phyloP scores from a whole-genome alignment of 2,888 invertebrate genomes.

The Zeuzera pyrina region DNA sequence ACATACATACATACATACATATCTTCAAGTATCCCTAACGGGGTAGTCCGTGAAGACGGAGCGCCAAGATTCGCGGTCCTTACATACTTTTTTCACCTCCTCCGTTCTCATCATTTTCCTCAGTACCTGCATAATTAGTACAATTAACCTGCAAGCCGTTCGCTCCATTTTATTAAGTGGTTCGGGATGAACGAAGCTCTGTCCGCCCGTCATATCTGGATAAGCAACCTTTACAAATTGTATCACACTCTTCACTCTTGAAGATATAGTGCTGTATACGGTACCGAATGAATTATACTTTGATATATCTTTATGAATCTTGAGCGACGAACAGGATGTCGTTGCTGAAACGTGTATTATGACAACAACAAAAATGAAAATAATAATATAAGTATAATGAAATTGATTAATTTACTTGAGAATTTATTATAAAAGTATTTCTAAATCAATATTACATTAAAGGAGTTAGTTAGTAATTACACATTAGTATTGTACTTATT shows the following conservation, averaged over 20 bases:
- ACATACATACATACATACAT: too few relatives aligned
- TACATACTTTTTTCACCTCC: too few relatives aligned
- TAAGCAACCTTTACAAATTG: constrained; percentile 83
- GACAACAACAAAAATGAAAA: not conserved
- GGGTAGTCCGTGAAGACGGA: too few relatives aligned
- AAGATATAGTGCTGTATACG: constrained; percentile 70
- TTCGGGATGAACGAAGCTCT: constrained; percentile 70
- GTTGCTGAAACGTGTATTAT: constrained; percentile 37
- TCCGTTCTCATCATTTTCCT: too few relatives aligned
- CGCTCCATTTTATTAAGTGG: constrained; percentile 72
- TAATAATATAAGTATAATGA: not conserved
- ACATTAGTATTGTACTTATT: too few relatives aligned
- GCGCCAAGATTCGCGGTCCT: too few relatives aligned
- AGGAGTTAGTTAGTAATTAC: too few relatives aligned
- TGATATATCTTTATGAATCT: constrained; percentile 60
- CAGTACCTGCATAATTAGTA: too few relatives aligned
- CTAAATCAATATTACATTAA: too few relatives aligned
- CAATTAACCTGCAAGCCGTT: constrained; percentile 52
- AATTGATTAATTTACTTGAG: not conserved
- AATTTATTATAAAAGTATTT: too few relatives aligned
- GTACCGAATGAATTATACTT: constrained; percentile 44
- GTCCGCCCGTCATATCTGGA: constrained; percentile 79
- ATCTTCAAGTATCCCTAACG: too few relatives aligned
- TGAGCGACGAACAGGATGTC: constrained; percentile 52
- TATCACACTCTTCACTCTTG: constrained; percentile 74